A percentile compares a stretch with the other conserved stretches of the same genome.
Evolutionary conservation across 2,113 vertebrate genomes (phyloP).

Genomic region (Peromyscus maniculatus): DNA sequence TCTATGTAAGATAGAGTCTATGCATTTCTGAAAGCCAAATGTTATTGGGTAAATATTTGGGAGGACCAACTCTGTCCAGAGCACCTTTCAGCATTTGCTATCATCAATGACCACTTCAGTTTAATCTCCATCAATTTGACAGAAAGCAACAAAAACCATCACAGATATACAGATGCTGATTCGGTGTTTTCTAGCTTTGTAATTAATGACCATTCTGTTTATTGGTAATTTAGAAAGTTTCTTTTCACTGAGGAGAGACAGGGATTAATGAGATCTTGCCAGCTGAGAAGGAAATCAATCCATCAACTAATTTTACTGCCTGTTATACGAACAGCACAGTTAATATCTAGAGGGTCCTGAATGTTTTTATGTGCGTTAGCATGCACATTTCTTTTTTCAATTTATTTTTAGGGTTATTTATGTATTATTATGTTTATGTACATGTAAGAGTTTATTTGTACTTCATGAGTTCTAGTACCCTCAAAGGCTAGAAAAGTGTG

Average conservation of each 20-base stretch:
- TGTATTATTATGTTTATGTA: neutral
- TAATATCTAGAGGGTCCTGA: neutral
- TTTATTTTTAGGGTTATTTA: conserved; percentile 9
- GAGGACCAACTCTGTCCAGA: neutral
- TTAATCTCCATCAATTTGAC: neutral
- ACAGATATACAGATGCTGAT: conserved; percentile 14
- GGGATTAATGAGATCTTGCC: conserved; percentile 59
- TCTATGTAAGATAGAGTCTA: neutral
- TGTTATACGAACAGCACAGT: neutral
- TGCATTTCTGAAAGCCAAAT: neutral
- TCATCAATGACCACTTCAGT: neutral
- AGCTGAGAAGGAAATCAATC: conserved; percentile 54
- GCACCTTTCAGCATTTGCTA: neutral
- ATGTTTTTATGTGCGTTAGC: neutral
- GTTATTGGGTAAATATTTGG: conserved; percentile 24
- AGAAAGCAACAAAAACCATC: neutral
- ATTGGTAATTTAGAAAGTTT: conserved; percentile 61
- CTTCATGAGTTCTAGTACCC: neutral
- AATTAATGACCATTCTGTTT: conserved; percentile 65
- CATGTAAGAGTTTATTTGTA: neutral
- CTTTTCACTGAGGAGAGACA: conserved; percentile 52
- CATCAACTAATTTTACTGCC: conserved; percentile 46
- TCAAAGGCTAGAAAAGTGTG: neutral
- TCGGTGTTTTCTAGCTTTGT: conserved; percentile 34
- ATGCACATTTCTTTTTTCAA: neutral